Evolutionary conservation across 2,888 invertebrate species (phyloP).

Genomic region (Eupithecia centaureata): DNA sequence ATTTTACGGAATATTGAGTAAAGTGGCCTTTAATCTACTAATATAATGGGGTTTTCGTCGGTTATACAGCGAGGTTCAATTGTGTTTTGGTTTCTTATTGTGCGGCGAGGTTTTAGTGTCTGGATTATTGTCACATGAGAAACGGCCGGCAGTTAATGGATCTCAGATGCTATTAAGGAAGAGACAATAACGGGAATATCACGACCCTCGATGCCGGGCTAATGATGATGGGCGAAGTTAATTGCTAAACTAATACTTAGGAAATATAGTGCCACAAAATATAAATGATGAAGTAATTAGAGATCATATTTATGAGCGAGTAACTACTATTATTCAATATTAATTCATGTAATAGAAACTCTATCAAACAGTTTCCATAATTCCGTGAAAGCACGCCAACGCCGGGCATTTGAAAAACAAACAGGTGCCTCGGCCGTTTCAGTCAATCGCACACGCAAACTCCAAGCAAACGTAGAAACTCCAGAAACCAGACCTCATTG

Average conservation of each 20-base stretch:
- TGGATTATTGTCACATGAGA: slow-evolving; percentile 55
- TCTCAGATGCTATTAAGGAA: slow-evolving; percentile 31
- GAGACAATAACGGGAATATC: slow-evolving; percentile 26
- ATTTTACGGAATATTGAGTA: slow-evolving; percentile 83
- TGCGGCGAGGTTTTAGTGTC: slow-evolving; percentile 59
- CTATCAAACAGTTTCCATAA: neutral
- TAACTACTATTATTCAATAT: neutral
- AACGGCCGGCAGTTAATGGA: slow-evolving; percentile 32
- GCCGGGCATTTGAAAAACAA: slow-evolving; percentile 27
- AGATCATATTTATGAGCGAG: neutral
- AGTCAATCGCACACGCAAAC: slow-evolving; percentile 41
- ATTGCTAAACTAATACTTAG: slow-evolving; percentile 15
- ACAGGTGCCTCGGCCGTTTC: slow-evolving; percentile 31
- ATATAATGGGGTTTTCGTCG: slow-evolving; percentile 75
- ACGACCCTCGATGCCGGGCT: slow-evolving; percentile 16
- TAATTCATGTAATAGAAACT: neutral
- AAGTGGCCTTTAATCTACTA: slow-evolving; percentile 83
- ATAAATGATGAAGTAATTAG: slow-evolving; percentile 4
- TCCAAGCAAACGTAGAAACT: slow-evolving; percentile 38
- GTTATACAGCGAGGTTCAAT: slow-evolving; percentile 64
- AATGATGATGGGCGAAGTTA: slow-evolving; percentile 19
- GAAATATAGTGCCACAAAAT: slow-evolving; percentile 5
- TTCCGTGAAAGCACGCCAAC: slow-evolving; percentile 13
- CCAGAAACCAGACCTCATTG: slow-evolving; percentile 55
- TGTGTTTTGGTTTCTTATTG: slow-evolving; percentile 74